phyloP scores from a whole-genome alignment of 2,888 invertebrate genomes.

The Melolontha melolontha region DNA sequence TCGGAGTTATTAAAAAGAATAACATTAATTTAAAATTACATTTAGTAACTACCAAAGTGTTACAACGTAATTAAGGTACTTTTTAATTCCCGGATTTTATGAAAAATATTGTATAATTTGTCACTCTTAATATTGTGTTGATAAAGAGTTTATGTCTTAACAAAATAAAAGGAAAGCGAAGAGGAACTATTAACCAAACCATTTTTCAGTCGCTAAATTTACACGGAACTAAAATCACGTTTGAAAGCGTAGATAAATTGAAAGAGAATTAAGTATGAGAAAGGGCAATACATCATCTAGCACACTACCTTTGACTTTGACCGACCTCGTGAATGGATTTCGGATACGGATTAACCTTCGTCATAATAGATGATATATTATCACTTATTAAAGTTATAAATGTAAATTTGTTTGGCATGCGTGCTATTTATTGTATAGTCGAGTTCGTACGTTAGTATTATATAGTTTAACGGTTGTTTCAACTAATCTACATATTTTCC shows the following conservation, averaged over 20 bases:
- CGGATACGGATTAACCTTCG: background rate
- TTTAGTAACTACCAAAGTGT: no score
- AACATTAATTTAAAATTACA: no score
- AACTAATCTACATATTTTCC: no score
- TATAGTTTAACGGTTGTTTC: no score
- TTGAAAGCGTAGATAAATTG: conserved; percentile 11
- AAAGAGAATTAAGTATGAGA: conserved; percentile 2
- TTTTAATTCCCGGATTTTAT: no score
- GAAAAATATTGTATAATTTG: conserved; percentile 7
- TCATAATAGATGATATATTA: background rate
- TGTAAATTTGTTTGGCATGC: no score
- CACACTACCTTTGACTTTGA: conserved; percentile 1
- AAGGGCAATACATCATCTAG: conserved; percentile 6
- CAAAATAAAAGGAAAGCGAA: conserved; percentile 7
- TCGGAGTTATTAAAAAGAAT: no score
- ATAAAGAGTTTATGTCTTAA: conserved; percentile 8
- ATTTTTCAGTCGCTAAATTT: conserved; percentile 17
- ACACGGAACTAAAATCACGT: conserved; percentile 16
- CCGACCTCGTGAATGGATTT: background rate
- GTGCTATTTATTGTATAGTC: no score
- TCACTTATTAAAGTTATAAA: no score
- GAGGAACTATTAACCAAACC: conserved; percentile 1
- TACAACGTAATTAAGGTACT: no score
- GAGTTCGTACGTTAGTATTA: no score
- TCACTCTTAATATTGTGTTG: conserved; percentile 3